These are phyloP conservation scores for Agrotis ipsilon DNA, from an alignment of 2,888 invertebrate genomes.

Conservation along the genomic window DNA sequence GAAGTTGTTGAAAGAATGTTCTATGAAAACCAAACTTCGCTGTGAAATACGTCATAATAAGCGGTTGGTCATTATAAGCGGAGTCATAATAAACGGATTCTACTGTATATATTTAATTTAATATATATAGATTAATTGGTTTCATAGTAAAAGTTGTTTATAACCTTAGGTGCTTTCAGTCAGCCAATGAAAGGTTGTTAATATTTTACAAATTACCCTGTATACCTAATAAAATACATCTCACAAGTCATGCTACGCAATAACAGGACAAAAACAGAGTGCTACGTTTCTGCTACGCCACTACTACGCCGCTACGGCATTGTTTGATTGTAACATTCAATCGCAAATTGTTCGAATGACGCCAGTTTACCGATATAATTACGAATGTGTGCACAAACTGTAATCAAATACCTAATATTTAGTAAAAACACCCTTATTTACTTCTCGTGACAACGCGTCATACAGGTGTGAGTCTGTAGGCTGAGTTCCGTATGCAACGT, in stretches of 20 bases:
- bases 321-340: conserved; percentile 20
- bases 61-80: too few species aligned
- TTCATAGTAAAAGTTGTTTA: too few species aligned
- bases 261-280: not conserved
- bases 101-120: too few species aligned
- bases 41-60: too few species aligned
- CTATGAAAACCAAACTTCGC: too few species aligned
- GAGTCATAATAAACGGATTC: too few species aligned
- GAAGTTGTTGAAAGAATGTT: too few species aligned
- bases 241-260: not conserved
- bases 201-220: too few species aligned
- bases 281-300: conserved; percentile 1
- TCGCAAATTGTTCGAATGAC: conserved; percentile 31
- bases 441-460: conserved; percentile 57
- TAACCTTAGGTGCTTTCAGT: too few species aligned
- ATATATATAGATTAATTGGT: too few species aligned
- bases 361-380: conserved; percentile 30
- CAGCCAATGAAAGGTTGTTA: too few species aligned
- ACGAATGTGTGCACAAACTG: conserved; percentile 18
- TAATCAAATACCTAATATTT: conserved; percentile 41
- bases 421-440: conserved; percentile 59
- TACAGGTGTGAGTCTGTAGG: conserved; percentile 22
- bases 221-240: not conserved
- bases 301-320: conserved; percentile 3
- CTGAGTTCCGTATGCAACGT: conserved; percentile 44